A percentile compares a stretch with the other conserved stretches of the same genome.
These are phyloP conservation scores for Drosophila sp. DNA, from an alignment of 1,140 invertebrate species.

Conservation along the genomic window DNA sequence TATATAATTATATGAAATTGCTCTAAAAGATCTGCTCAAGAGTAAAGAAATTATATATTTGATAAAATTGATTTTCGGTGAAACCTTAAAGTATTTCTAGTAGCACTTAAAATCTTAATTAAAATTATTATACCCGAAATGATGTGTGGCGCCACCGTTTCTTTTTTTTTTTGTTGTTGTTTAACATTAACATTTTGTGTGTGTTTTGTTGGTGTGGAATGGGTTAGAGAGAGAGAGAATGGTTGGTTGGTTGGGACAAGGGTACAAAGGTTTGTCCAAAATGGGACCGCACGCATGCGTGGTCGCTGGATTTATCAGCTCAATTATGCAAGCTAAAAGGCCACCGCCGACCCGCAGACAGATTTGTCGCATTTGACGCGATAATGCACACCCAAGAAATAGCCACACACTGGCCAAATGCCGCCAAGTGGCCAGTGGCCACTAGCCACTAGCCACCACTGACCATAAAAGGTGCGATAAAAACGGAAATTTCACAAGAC, in stretches of 20 bases:
- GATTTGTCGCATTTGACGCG: conserved; percentile 80
- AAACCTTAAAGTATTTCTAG: neutral
- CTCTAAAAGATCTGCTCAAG: too few relatives aligned
- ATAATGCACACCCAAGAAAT: conserved; percentile 67
- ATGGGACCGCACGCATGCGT: conserved; percentile 63
- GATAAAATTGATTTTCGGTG: neutral
- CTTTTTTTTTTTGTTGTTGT: neutral
- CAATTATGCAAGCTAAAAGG: conserved; percentile 75
- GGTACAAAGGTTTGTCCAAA: conserved; percentile 1
- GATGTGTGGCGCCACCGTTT: conserved; percentile 75
- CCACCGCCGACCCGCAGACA: conserved; percentile 66
- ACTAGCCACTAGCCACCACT: conserved; percentile 35
- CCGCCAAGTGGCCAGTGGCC: conserved; percentile 26
- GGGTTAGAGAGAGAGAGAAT: neutral
- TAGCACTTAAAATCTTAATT: conserved; percentile 70
- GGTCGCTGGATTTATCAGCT: conserved; percentile 57
- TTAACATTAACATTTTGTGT: neutral
- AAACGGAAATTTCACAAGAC: conserved; percentile 79
- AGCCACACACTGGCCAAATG: conserved; percentile 49
- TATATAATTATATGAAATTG: too few relatives aligned
- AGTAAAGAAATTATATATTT: neutral
- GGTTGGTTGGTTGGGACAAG: neutral
- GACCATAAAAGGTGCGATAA: conserved; percentile 80
- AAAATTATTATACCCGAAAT: conserved; percentile 70
- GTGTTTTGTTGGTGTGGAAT: neutral